Evolutionary conservation across 2,888 invertebrate species (phyloP).

Genomic region (Hirtodrosophila confusa): DNA sequence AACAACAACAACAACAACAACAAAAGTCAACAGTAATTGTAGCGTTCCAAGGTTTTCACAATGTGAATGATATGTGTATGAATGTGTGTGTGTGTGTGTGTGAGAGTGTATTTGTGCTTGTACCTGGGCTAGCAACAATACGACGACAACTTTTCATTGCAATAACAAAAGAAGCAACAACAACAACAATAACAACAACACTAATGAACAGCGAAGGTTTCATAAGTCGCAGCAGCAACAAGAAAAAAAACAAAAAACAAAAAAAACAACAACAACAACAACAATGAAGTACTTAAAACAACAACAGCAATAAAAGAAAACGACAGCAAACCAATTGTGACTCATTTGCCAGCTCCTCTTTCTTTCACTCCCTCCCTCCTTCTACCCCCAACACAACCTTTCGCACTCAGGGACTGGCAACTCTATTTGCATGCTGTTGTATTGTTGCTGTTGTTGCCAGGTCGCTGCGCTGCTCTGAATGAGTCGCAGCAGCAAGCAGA

Average conservation of each 20-base stretch:
- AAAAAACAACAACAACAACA: slow-evolving; percentile 33
- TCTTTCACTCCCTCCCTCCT: neutral
- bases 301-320: slow-evolving; percentile 58
- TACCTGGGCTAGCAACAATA: slow-evolving; percentile 74
- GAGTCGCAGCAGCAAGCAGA: slow-evolving; percentile 39
- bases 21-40: slow-evolving; percentile 75
- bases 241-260: slow-evolving; percentile 13
- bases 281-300: slow-evolving; percentile 58
- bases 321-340: slow-evolving; percentile 67
- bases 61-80: slow-evolving; percentile 61
- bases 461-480: slow-evolving; percentile 50
- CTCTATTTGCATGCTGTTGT: slow-evolving; percentile 12
- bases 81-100: slow-evolving; percentile 10
- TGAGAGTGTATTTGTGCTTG: slow-evolving; percentile 50
- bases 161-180: slow-evolving; percentile 57
- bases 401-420: slow-evolving; percentile 7
- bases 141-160: slow-evolving; percentile 67
- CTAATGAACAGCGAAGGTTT: slow-evolving; percentile 73
- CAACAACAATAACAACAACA: slow-evolving; percentile 43
- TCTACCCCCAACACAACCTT: neutral
- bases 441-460: slow-evolving; percentile 39
- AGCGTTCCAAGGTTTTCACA: slow-evolving; percentile 76
- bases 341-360: slow-evolving; percentile 63
- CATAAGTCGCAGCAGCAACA: slow-evolving; percentile 66
- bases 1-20: slow-evolving; percentile 47